phyloP scores from a whole-genome alignment of 1,140 invertebrate genomes.

The Melitaea cinxia region DNA sequence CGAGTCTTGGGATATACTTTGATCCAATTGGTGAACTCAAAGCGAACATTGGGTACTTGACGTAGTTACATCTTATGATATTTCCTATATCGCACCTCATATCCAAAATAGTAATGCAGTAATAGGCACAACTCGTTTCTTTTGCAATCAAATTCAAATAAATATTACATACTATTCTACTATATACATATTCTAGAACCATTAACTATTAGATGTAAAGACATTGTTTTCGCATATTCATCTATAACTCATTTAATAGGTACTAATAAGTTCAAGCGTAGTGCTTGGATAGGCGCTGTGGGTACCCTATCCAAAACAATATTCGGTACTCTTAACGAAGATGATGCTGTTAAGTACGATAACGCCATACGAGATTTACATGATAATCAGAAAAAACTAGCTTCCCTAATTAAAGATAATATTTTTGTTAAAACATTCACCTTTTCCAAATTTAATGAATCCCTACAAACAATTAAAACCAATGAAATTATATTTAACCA shows the following conservation, averaged over 20 bases:
- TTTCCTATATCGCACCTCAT: constrained; percentile 39
- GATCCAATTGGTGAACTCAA: constrained; percentile 37
- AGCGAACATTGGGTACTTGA: constrained; percentile 33
- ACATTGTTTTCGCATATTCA: constrained; percentile 26
- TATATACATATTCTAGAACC: constrained; percentile 24
- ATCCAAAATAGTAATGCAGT: constrained; percentile 29
- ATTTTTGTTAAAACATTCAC: constrained; percentile 28
- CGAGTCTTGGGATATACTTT: constrained; percentile 40
- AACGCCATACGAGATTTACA: constrained; percentile 25
- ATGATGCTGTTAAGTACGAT: constrained; percentile 35
- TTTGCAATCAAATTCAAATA: no score
- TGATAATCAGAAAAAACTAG: constrained; percentile 29
- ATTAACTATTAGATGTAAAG: constrained; percentile 3
- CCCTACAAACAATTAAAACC: no score
- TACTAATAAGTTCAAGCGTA: constrained; percentile 20
- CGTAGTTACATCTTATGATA: constrained; percentile 42
- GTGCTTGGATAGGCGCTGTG: constrained; percentile 38
- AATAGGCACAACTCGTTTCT: no score
- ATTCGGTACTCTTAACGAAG: constrained; percentile 36
- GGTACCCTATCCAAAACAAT: constrained; percentile 31
- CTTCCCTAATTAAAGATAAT: constrained; percentile 34
- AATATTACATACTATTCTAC: no score
- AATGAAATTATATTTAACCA: no score
- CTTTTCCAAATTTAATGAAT: neutral
- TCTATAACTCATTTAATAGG: constrained; percentile 33